A percentile compares a stretch with the other conserved stretches of the same genome.
Evolutionary conservation across 2,797 vertebrate genomes (phyloP).

Genomic region (Aplochiton taeniatus): DNA sequence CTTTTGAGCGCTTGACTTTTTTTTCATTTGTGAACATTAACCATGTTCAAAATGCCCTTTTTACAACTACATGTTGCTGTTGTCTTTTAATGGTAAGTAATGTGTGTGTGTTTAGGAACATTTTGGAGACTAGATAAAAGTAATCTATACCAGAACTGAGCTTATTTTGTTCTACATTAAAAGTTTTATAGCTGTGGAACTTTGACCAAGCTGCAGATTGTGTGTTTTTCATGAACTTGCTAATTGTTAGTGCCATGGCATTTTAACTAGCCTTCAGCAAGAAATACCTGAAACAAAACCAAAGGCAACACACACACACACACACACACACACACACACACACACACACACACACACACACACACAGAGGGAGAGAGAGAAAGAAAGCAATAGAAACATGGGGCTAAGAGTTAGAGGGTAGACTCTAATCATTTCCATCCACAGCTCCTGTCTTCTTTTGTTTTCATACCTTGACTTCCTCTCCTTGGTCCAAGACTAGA

Average conservation of each 20-base stretch:
- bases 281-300: conserved; percentile 7
- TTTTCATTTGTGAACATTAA: no score
- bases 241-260: conserved; percentile 4
- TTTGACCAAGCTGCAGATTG: no score
- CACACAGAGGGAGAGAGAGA: no score
- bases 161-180: neutral
- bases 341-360: no score
- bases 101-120: no score
- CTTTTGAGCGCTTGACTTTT: no score
- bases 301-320: neutral
- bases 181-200: conserved; percentile 2
- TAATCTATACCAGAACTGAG: neutral
- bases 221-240: neutral
- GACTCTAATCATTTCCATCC: conserved; percentile 33
- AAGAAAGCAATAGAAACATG: neutral
- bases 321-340: no score
- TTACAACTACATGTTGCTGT: no score
- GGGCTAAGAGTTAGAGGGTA: neutral
- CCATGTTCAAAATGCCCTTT: no score
- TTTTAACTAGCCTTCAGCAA: conserved; percentile 6
- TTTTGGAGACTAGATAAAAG: neutral
- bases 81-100: no score
- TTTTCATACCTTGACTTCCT: conserved; percentile 20
- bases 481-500: neutral
- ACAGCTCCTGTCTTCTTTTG: conserved; percentile 8